Conservation (phyloP, 2,797 vertebrate genomes). For the Fistularia commersonii region DNA sequence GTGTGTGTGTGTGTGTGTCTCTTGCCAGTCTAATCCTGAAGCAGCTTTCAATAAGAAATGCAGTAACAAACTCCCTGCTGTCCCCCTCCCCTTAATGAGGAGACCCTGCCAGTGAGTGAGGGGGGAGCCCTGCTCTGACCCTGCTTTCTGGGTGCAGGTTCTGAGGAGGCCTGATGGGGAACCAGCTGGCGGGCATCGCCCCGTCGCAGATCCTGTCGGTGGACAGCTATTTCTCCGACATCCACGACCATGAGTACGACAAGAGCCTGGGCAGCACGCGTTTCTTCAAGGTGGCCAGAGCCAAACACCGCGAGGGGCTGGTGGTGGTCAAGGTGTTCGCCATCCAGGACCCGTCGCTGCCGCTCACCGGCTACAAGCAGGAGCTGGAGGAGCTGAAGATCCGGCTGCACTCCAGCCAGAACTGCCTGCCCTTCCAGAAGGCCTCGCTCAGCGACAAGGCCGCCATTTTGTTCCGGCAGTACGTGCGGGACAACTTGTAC, state of each 20-base stretch:
- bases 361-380: slow-evolving; percentile 92
- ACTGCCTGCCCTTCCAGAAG: slow-evolving; percentile 95
- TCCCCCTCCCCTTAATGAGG: too few relatives aligned
- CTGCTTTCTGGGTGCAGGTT: too few relatives aligned
- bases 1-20: too few relatives aligned
- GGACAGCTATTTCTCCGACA: slow-evolving; percentile 97
- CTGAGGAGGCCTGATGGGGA: slow-evolving; percentile 80
- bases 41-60: too few relatives aligned
- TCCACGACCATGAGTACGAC: slow-evolving; percentile 95
- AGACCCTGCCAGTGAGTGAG: too few relatives aligned
- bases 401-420: slow-evolving; percentile 88
- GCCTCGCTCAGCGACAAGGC: slow-evolving; percentile 89
- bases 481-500: slow-evolving; percentile 94
- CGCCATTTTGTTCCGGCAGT: slow-evolving; percentile 92
- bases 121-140: too few relatives aligned
- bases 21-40: too few relatives aligned
- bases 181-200: slow-evolving; percentile 95
- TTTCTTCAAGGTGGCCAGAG: slow-evolving; percentile 96
- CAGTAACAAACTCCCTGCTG: too few relatives aligned
- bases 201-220: slow-evolving; percentile 97
- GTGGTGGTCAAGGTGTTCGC: slow-evolving; percentile 97
- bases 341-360: slow-evolving; percentile 93
- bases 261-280: slow-evolving; percentile 95
- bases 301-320: slow-evolving; percentile 91
- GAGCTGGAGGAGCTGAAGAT: slow-evolving; percentile 97